Base-by-base conservation (phyloP, 2,888 invertebrate genomes). In the Cephus pulcher region DNA sequence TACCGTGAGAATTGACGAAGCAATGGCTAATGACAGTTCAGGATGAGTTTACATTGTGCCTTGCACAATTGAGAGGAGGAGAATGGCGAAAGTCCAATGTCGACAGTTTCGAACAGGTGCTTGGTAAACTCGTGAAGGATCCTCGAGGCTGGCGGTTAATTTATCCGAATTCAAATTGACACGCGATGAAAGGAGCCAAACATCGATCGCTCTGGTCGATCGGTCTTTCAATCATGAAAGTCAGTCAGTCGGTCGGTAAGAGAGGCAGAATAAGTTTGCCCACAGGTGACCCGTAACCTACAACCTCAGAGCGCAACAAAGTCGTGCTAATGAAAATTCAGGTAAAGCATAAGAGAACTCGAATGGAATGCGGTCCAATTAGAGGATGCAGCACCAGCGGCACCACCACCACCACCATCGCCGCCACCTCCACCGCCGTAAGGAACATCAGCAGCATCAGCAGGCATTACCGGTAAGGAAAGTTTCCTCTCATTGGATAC, bases 331-430 rank as follows among this genome's bases (percentile, higher is more conserved):
- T 89, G 89, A 90, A 90, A 90, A 89, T 89, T 89, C 89, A 88
- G 85, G 83, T 85, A 84, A 86, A 85, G 86, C 85, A 81, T 88
- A 84, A 79, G 78, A 80, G 76, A 81, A 77, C 82, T 79, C 82
- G 80, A 79, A 81, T 81, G 89, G 90, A 90, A 90, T 89, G 89
- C 89, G 86, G 89, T 89, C 89, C 89, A 90, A 90, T 90, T 89
- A 89, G 90, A 88, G 85, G 84, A 88, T 83, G 82, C 82, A 83
- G 82, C 81, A 56, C 56, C 56, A 23, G 56, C 56, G 56, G 56
- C 56, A 56, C 56, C 1, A 56, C 56, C 56, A 33, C 71, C 56
- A 37, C 12, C 37, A 37, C 6, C 40, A 15, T 1, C 23, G 6
- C 40, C 23, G 4, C 15, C 40, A 40, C 15, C 40, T 6, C 40